Base-by-base conservation (phyloP, 2,113 vertebrate genomes). In the Sinosuthora webbiana region DNA sequence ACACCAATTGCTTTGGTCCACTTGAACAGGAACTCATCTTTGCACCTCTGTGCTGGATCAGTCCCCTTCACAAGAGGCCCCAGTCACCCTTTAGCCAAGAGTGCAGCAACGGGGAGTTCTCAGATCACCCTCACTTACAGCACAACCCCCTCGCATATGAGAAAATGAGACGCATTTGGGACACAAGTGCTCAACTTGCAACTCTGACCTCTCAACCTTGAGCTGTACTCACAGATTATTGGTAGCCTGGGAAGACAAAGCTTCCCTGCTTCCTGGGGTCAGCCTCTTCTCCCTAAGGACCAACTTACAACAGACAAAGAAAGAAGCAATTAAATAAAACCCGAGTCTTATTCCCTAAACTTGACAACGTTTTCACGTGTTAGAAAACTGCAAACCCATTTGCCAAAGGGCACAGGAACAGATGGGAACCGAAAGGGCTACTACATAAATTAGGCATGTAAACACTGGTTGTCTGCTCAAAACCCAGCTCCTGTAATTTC, bases 301-400 rank as follows among this genome's bases (percentile, higher is more conserved):
- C 35, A 64, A 37, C 49, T 83, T 60, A 21, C 9, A 80, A 86
- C n/a, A 63, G 24, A 53, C 3, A 6, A 90, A 64, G 33, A 83
- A 92, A 89, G 21, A 19, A 81, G 55, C 67, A 69, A 90, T 37
- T 35, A 87, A 94, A 92, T n/a, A 90, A 79, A 76, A 84, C 10
- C 41, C 0, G 0, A 60, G 16, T 22, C 83, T 90, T 45, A 73
- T 17, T 86, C 59, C 42, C 39, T 27, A 31, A 77, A 81, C 19
- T 63, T 42, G 65, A 83, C 41, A 56, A 56, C 0, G 0, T 44
- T 41, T 85, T 52, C 1, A 1, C 2, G 1, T n/a, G 9, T 50
- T 60, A 84, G 73, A 82, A 84, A 84, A 68, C 7, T 13, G 25
- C 50, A 75, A 89, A 57, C 18, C 39, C 20, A 1, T 45, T 84